A percentile compares a stretch with the other conserved stretches of the same genome.
Evolutionary conservation across 2,888 invertebrate species (phyloP).

Genomic region (Brachylomia viminalis): DNA sequence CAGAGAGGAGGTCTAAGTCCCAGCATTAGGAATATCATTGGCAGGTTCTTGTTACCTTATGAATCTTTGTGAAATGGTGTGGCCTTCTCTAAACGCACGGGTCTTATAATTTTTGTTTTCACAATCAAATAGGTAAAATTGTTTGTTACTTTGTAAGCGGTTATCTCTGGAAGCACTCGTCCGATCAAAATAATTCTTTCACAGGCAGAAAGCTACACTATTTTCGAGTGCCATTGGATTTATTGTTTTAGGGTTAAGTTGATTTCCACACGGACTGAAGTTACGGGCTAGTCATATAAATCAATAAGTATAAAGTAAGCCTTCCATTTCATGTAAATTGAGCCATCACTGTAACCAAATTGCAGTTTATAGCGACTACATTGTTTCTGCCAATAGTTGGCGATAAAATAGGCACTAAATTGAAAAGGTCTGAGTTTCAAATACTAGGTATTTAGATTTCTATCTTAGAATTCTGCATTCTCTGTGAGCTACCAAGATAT

Average conservation of each 20-base stretch:
- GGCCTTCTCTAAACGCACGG: background rate
- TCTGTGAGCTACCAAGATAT: background rate
- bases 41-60: background rate
- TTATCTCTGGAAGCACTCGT: background rate
- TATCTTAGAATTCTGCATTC: conserved; percentile 12
- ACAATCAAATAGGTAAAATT: background rate
- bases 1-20: background rate
- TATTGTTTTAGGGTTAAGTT: background rate
- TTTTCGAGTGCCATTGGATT: background rate
- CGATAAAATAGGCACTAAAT: conserved; percentile 33
- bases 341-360: conserved; percentile 21
- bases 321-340: conserved; percentile 8
- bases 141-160: background rate
- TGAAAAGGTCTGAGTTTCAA: conserved; percentile 18
- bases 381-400: conserved; percentile 8
- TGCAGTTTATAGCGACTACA: conserved; percentile 24
- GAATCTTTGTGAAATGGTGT: background rate
- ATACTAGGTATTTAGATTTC: conserved; percentile 27
- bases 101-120: background rate
- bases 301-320: too few relatives aligned
- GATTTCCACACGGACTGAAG: background rate
- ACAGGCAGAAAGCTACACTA: background rate
- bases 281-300: too few relatives aligned
- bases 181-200: background rate
- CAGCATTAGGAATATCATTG: background rate